Percentiles rank a stretch among this genome's conserved stretches.
Conservation (phyloP, 2,888 invertebrate species). For the Pyrocoelia pectoralis region DNA sequence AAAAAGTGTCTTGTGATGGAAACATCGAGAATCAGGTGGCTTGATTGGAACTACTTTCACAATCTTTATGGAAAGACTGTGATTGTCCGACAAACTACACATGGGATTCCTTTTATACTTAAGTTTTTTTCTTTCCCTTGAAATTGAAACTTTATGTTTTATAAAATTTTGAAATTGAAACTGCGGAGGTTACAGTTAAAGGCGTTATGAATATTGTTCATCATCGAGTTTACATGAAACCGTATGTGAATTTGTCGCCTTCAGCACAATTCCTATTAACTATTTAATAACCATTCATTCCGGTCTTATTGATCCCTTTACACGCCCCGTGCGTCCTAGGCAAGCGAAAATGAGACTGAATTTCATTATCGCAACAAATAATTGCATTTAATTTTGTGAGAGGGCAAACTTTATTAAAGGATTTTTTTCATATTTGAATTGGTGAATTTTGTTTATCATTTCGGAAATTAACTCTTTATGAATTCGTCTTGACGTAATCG, state of each 20-base stretch:
- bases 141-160: constrained; percentile 1
- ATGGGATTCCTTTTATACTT: constrained; percentile 24
- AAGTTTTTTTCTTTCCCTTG: background rate
- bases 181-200: too few relatives aligned
- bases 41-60: constrained; percentile 44
- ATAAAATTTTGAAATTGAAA: background rate
- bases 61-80: constrained; percentile 34
- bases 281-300: background rate
- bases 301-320: background rate
- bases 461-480: too few relatives aligned
- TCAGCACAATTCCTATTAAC: background rate
- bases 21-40: constrained; percentile 50
- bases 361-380: constrained; percentile 1
- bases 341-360: background rate
- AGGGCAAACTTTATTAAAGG: too few relatives aligned
- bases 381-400: background rate
- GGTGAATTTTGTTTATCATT: too few relatives aligned
- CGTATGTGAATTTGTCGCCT: background rate
- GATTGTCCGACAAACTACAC: constrained; percentile 31
- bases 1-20: constrained; percentile 51
- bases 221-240: background rate
- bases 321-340: background rate
- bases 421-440: too few relatives aligned
- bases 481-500: too few relatives aligned
- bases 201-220: background rate